Percentiles rank a stretch among this genome's conserved stretches.
Conservation (phyloP, 2,113 vertebrate genomes). For the Microtus ochrogaster region DNA sequence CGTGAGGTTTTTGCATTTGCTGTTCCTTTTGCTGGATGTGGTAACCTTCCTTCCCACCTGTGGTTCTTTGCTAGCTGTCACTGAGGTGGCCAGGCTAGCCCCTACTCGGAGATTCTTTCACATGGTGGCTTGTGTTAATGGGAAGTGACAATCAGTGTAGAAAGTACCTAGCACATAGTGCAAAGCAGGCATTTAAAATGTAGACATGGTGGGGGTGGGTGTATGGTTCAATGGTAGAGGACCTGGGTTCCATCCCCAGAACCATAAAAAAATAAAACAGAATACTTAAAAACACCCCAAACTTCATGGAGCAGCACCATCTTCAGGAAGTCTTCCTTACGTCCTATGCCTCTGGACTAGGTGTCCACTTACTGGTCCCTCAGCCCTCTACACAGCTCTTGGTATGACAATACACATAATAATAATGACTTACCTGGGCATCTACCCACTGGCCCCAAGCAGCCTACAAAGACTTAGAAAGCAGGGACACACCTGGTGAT, state of each 20-base stretch:
- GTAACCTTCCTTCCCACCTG: background rate
- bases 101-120: slow-evolving; percentile 39
- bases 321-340: slow-evolving; percentile 31
- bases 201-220: background rate
- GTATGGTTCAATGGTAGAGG: background rate
- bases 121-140: background rate
- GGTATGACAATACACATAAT: background rate
- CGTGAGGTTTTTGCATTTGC: background rate
- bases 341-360: background rate
- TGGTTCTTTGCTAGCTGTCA: background rate
- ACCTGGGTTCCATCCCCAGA: background rate
- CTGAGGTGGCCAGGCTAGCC: background rate
- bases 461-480: background rate
- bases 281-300: background rate
- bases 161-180: slow-evolving; percentile 25
- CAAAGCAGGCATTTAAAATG: slow-evolving; percentile 21
- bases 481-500: background rate
- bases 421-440: background rate
- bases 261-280: background rate
- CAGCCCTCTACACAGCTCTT: background rate
- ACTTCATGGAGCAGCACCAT: background rate
- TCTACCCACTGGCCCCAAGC: background rate
- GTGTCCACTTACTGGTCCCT: background rate
- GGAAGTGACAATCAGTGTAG: background rate
- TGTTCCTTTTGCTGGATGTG: background rate